These are phyloP conservation scores for Macrobrachium rosenbergii DNA, from an alignment of 1,140 invertebrate species.

Conservation along the genomic window DNA sequence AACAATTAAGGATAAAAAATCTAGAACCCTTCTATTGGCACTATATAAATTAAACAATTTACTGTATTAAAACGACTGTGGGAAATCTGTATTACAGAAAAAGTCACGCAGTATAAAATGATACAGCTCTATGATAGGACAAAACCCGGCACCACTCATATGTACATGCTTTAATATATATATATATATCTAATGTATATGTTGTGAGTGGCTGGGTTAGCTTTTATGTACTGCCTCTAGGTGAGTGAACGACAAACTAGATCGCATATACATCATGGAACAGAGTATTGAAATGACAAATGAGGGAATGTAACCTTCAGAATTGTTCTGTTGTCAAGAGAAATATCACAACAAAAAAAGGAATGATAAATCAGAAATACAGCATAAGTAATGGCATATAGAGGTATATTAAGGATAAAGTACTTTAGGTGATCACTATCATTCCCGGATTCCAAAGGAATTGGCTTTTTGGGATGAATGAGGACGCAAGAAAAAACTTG, in stretches of 20 bases:
- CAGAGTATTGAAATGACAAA: conserved; percentile 34
- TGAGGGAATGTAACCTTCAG: conserved; percentile 37
- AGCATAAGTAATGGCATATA: conserved; percentile 4
- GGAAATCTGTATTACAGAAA: conserved; percentile 49
- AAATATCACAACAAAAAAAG: conserved; percentile 36
- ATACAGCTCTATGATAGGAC: conserved; percentile 59
- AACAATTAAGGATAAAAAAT: not conserved
- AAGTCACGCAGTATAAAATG: conserved; percentile 62
- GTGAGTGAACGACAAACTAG: conserved; percentile 48
- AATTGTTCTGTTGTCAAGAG: conserved; percentile 29
- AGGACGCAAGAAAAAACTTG: not conserved
- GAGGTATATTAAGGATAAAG: no score
- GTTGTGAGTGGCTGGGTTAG: conserved; percentile 45
- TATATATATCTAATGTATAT: conserved; percentile 41
- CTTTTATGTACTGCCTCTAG: conserved; percentile 54
- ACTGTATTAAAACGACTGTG: conserved; percentile 18
- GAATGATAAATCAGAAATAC: conserved; percentile 20
- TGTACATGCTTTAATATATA: conserved; percentile 62
- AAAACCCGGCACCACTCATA: conserved; percentile 52
- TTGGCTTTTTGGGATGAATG: not conserved
- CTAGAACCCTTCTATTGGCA: conserved; percentile 19
- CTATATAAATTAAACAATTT: not conserved
- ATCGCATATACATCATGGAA: conserved; percentile 53
- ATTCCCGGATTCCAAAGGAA: no score
- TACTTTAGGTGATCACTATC: no score